Percentiles rank a stretch among this genome's conserved stretches.
Evolutionary conservation across 2,888 invertebrate genomes (phyloP).

Genomic region (Rutpela maculata): DNA sequence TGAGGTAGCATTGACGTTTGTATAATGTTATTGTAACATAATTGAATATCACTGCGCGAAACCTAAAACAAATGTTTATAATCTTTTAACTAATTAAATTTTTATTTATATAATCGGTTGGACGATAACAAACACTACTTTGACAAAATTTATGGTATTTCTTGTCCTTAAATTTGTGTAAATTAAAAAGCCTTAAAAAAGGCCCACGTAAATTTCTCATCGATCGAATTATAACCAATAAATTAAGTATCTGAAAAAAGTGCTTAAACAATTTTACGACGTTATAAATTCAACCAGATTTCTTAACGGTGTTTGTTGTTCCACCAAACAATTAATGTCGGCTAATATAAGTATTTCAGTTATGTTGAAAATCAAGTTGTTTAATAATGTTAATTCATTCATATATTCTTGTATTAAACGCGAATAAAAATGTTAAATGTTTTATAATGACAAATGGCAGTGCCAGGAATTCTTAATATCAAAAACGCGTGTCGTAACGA

Average conservation of each 20-base stretch:
- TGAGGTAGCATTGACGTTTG: no score
- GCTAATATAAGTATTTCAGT: conserved; percentile 32
- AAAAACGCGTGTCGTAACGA: conserved; percentile 53
- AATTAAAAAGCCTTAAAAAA: conserved; percentile 17
- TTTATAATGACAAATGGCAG: conserved; percentile 58
- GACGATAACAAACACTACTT: neutral
- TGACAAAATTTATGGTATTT: neutral
- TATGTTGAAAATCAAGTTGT: conserved; percentile 52
- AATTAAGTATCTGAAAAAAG: conserved; percentile 14
- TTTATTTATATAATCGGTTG: neutral
- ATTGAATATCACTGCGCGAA: no score
- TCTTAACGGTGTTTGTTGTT: conserved; percentile 29
- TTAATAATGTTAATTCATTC: conserved; percentile 54
- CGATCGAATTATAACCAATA: conserved; percentile 29
- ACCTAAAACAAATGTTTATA: neutral
- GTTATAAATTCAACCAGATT: conserved; percentile 33
- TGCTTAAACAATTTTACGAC: conserved; percentile 26
- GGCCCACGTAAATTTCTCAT: conserved; percentile 15
- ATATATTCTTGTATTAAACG: conserved; percentile 57
- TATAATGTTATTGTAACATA: no score
- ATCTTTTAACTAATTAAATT: neutral
- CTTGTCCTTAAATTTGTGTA: neutral
- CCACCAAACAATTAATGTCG: conserved; percentile 31
- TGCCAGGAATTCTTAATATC: conserved; percentile 58
- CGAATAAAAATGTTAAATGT: conserved; percentile 59